Evolutionary conservation across 1,140 invertebrate genomes (phyloP).

Genomic region (Heliothis subflexa): DNA sequence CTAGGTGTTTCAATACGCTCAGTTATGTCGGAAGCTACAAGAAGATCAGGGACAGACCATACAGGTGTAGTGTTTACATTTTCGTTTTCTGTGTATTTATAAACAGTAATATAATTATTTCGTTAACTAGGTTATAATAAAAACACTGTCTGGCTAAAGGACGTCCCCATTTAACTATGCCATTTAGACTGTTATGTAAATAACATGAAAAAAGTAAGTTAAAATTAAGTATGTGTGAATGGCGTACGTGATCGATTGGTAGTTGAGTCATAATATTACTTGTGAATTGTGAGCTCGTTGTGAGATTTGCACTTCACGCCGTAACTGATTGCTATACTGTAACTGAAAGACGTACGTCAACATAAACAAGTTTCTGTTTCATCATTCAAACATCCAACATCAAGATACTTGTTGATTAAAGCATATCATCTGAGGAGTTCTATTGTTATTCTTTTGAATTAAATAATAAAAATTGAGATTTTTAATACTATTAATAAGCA

Average conservation of each 20-base stretch:
- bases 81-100: constrained; percentile 12
- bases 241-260: constrained; percentile 11
- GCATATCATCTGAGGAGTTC: too few species aligned
- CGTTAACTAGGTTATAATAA: neutral
- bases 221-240: neutral
- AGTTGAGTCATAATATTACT: constrained; percentile 17
- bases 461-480: too few species aligned
- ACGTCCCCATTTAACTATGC: too few species aligned
- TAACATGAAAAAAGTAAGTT: neutral
- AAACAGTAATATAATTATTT: neutral
- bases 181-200: too few species aligned
- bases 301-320: neutral
- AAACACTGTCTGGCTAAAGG: too few species aligned
- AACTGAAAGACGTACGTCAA: too few species aligned
- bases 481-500: too few species aligned
- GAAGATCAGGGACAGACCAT: constrained; percentile 71
- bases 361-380: neutral
- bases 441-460: too few species aligned
- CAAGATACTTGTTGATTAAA: neutral
- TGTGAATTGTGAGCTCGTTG: neutral
- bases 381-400: neutral
- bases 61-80: constrained; percentile 65
- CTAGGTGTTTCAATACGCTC: constrained; percentile 70
- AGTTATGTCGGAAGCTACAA: constrained; percentile 77
- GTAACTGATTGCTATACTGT: neutral